phyloP scores from a whole-genome alignment of 2,113 vertebrate species.

The Paratilapia polleni region DNA sequence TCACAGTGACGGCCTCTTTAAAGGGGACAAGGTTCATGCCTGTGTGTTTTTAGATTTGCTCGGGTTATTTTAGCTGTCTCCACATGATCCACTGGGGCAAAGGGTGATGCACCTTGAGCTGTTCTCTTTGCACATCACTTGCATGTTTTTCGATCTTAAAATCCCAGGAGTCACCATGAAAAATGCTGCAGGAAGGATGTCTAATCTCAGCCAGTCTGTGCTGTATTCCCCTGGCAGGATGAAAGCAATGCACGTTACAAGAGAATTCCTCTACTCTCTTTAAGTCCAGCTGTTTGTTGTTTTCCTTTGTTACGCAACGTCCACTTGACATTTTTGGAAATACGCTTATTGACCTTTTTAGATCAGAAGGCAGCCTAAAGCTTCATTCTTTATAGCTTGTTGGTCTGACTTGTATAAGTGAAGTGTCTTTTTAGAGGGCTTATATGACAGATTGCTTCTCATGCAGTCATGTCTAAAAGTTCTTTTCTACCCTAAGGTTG shows the following conservation, averaged over 20 bases:
- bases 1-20: conserved; percentile 49
- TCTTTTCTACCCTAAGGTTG: background rate
- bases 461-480: background rate
- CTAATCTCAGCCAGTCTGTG: conserved; percentile 56
- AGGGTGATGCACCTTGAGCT: conserved; percentile 42
- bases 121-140: conserved; percentile 42
- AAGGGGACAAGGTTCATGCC: conserved; percentile 38
- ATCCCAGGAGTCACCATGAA: conserved; percentile 59
- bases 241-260: conserved; percentile 40
- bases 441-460: background rate
- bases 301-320: conserved; percentile 27
- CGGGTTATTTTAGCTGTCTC: conserved; percentile 52
- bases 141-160: conserved; percentile 51
- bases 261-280: conserved; percentile 46
- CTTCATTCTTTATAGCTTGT: no score
- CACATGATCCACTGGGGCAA: conserved; percentile 26
- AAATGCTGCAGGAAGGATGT: conserved; percentile 72
- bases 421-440: background rate
- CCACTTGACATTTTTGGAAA: background rate
- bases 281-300: conserved; percentile 40
- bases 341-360: background rate
- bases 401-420: background rate
- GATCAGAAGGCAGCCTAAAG: background rate
- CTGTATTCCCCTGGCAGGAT: conserved; percentile 48
- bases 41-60: conserved; percentile 62